phyloP scores from a whole-genome alignment of 1,140 invertebrate species.

The Zaprionus capensis region DNA sequence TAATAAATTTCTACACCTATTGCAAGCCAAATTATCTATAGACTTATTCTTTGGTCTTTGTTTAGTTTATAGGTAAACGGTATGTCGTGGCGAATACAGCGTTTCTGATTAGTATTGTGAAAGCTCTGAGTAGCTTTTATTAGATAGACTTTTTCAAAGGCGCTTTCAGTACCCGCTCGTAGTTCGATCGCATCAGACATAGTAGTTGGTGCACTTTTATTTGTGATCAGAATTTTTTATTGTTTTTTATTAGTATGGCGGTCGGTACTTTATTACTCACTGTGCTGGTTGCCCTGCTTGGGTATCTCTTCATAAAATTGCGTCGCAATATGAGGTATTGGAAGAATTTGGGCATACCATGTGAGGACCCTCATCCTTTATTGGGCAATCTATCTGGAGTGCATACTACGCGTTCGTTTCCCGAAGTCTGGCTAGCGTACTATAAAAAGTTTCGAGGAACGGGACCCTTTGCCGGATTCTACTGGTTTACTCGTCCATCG shows the following conservation, averaged over 20 bases:
- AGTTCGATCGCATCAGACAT: neutral
- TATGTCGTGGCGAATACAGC: neutral
- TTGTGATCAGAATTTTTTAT: neutral
- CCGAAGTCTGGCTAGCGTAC: conserved; percentile 45
- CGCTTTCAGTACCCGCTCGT: neutral
- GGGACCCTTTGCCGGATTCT: conserved; percentile 77
- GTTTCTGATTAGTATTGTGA: neutral
- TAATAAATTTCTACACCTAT: too few species aligned
- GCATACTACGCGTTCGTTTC: conserved; percentile 16
- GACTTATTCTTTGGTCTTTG: too few species aligned
- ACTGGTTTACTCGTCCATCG: conserved; percentile 84
- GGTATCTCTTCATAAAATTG: conserved; percentile 22
- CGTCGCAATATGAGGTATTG: conserved; percentile 61
- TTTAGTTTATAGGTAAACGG: neutral
- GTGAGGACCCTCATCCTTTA: conserved; percentile 64
- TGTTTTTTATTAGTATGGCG: conserved; percentile 9
- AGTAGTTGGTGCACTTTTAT: neutral
- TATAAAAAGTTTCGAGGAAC: conserved; percentile 74
- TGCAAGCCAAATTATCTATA: too few species aligned
- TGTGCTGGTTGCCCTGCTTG: conserved; percentile 12
- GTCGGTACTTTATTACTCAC: conserved; percentile 11
- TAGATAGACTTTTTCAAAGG: neutral
- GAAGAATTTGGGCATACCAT: conserved; percentile 78
- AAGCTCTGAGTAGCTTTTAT: neutral
- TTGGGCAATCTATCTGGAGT: conserved; percentile 66